Evolutionary conservation across 2,113 vertebrate species (phyloP).

Genomic region (Pangasianodon gigas): DNA sequence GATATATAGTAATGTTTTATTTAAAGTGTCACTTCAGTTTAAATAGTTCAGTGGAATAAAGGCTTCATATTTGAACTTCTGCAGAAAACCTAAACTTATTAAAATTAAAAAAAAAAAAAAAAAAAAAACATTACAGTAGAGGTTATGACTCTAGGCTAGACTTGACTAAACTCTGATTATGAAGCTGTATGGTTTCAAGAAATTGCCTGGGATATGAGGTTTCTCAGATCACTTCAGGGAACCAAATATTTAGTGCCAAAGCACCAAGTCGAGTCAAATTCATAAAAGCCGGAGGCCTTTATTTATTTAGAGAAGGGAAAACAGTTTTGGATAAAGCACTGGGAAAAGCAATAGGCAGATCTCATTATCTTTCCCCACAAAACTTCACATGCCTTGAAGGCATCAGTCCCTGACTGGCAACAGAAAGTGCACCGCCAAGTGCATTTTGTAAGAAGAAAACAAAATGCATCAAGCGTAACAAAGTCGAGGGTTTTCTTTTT

Average conservation of each 20-base stretch:
- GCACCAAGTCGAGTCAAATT: slow-evolving; percentile 38
- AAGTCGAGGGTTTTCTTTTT: neutral
- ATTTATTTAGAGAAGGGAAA: slow-evolving; percentile 49
- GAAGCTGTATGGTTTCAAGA: slow-evolving; percentile 21
- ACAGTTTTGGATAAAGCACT: slow-evolving; percentile 35
- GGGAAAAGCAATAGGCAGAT: slow-evolving; percentile 25
- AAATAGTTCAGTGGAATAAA: slow-evolving; percentile 5
- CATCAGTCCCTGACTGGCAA: slow-evolving; percentile 22
- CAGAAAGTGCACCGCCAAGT: slow-evolving; percentile 6
- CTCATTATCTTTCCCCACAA: slow-evolving; percentile 16
- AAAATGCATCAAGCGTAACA: slow-evolving; percentile 19
- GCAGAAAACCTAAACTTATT: neutral
- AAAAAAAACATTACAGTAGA: neutral
- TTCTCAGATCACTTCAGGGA: slow-evolving; percentile 42
- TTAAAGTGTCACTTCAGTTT: neutral
- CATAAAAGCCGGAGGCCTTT: slow-evolving; percentile 44
- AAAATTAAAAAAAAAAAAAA: neutral
- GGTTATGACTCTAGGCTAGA: slow-evolving; percentile 27
- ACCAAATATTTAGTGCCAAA: slow-evolving; percentile 47
- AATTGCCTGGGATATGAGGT: slow-evolving; percentile 17
- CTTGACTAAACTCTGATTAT: slow-evolving; percentile 34
- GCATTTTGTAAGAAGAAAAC: slow-evolving; percentile 26
- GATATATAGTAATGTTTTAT: neutral
- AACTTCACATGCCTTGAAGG: slow-evolving; percentile 43
- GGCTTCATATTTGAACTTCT: neutral